These are phyloP conservation scores for Characodon lateralis DNA, from an alignment of 2,797 vertebrate genomes.

Conservation along the genomic window DNA sequence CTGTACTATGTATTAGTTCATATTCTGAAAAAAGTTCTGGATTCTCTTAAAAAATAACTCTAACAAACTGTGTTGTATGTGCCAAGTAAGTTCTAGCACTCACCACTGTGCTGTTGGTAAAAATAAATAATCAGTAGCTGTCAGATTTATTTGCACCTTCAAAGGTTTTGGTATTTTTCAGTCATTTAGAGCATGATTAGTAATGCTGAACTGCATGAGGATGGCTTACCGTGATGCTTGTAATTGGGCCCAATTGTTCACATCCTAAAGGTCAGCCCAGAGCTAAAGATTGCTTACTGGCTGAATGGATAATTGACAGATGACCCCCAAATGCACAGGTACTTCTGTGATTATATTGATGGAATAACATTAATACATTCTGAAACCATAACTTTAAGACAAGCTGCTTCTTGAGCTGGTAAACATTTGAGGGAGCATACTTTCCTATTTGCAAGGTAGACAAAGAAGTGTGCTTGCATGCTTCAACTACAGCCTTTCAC, in stretches of 20 bases:
- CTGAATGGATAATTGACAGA: slow-evolving; percentile 53
- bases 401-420: neutral
- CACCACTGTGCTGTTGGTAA: neutral
- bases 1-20: too few species aligned
- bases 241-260: slow-evolving; percentile 56
- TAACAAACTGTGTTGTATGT: neutral
- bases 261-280: slow-evolving; percentile 62
- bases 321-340: slow-evolving; percentile 5
- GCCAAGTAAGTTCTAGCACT: neutral
- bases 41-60: too few species aligned
- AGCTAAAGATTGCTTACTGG: slow-evolving; percentile 57
- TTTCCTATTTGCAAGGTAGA: too few species aligned
- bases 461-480: too few species aligned
- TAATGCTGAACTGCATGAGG: slow-evolving; percentile 19
- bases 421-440: neutral
- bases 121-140: neutral
- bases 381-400: slow-evolving; percentile 4
- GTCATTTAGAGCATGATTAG: slow-evolving; percentile 55
- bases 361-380: slow-evolving; percentile 38
- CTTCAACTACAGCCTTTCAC: too few species aligned
- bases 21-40: too few species aligned
- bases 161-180: slow-evolving; percentile 34
- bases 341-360: slow-evolving; percentile 20
- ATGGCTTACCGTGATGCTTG: slow-evolving; percentile 22
- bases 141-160: slow-evolving; percentile 18